Conservation (phyloP, 2,888 invertebrate species). For the Xanthorhoe designata region DNA sequence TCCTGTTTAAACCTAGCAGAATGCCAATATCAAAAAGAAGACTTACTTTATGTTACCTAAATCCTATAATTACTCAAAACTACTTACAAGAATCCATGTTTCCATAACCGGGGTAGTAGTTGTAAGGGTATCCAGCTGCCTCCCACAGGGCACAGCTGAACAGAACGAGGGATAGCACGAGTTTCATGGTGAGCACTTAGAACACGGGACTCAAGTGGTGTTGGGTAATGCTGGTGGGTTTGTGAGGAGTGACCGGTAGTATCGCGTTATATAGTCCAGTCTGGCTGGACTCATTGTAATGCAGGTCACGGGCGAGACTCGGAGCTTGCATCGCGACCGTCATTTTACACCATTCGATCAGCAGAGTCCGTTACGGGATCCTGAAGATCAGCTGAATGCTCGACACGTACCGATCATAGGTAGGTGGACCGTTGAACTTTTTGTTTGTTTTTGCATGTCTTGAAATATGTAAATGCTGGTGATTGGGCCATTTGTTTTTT, state of each 20-base stretch:
- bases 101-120: slow-evolving; percentile 75
- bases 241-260: slow-evolving; percentile 58
- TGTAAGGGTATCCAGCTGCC: slow-evolving; percentile 68
- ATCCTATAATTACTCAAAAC: not conserved
- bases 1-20: too few species aligned
- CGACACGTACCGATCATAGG: slow-evolving; percentile 63
- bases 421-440: slow-evolving; percentile 63
- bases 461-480: slow-evolving; percentile 31
- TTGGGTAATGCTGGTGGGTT: slow-evolving; percentile 58
- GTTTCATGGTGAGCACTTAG: slow-evolving; percentile 63
- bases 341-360: slow-evolving; percentile 71
- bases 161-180: slow-evolving; percentile 55
- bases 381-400: slow-evolving; percentile 62
- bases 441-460: slow-evolving; percentile 56
- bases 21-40: too few species aligned
- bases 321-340: slow-evolving; percentile 59
- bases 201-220: slow-evolving; percentile 58
- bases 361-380: slow-evolving; percentile 72
- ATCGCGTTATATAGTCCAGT: slow-evolving; percentile 75
- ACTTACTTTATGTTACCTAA: too few species aligned
- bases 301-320: slow-evolving; percentile 59
- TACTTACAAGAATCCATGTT: slow-evolving; percentile 76
- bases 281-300: slow-evolving; percentile 75
- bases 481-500: not conserved
- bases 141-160: slow-evolving; percentile 66